Conservation (phyloP, 2,113 vertebrate genomes). For the Leptobrachium leishanense region DNA sequence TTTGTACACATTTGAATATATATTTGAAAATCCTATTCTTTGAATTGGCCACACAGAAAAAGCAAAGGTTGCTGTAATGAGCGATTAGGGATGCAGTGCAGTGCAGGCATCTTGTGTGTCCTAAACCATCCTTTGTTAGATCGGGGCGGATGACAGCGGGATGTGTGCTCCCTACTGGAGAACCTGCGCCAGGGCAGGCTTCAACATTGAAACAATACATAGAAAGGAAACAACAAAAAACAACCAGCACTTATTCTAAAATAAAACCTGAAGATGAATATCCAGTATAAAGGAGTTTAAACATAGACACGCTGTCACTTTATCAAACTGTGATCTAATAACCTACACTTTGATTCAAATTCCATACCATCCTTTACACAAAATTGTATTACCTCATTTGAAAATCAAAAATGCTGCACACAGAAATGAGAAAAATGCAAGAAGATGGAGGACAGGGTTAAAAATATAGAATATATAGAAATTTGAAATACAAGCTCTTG, state of each 20-base stretch:
- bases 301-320: constrained; percentile 17
- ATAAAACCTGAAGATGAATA: neutral
- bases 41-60: neutral
- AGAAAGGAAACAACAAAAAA: neutral
- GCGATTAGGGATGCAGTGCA: neutral
- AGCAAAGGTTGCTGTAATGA: neutral
- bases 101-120: neutral
- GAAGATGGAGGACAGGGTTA: no score
- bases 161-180: constrained; percentile 30
- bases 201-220: constrained; percentile 15
- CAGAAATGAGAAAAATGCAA: no score
- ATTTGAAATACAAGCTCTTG: no score
- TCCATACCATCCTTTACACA: no score
- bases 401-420: no score
- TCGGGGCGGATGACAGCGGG: neutral
- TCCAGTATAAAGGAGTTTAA: constrained; percentile 18
- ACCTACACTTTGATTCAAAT: neutral
- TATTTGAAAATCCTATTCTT: no score
- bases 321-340: constrained; percentile 13
- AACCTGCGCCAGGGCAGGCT: constrained; percentile 10
- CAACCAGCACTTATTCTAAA: neutral
- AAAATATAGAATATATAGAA: no score
- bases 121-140: constrained; percentile 23
- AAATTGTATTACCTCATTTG: no score
- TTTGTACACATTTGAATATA: no score